These are phyloP conservation scores for Crocodylus rhombifer DNA, from an alignment of 2,797 vertebrate genomes.

Conservation along the genomic window DNA sequence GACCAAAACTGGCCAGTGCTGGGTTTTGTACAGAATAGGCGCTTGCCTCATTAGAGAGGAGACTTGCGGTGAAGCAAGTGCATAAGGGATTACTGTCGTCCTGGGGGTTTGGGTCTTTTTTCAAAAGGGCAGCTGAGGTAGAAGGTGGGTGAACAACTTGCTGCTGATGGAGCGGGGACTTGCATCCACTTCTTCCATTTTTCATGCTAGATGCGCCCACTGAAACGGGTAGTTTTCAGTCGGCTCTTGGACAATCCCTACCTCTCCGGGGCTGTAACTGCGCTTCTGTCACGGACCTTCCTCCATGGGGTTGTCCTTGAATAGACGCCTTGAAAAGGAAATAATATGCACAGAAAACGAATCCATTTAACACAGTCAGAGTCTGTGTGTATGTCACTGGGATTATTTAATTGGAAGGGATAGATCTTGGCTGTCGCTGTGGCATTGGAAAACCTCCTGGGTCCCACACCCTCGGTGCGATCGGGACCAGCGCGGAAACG, in stretches of 20 bases:
- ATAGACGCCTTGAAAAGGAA: neutral
- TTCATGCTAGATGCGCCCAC: neutral
- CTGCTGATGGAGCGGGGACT: neutral
- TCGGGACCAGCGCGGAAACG: neutral
- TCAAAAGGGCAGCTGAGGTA: neutral
- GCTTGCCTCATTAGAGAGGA: neutral
- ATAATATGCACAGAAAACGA: neutral
- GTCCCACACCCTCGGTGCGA: neutral
- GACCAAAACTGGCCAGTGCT: neutral
- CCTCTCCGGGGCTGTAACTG: no score
- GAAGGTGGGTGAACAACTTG: neutral
- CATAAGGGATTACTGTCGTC: no score
- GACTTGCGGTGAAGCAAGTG: no score
- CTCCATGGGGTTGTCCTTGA: neutral
- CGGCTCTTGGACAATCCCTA: no score
- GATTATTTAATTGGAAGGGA: neutral
- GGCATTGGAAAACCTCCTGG: slow-evolving; percentile 26
- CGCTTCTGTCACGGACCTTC: neutral
- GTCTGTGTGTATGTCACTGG: neutral
- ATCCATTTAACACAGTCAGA: neutral
- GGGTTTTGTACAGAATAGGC: neutral
- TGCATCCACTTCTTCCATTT: neutral
- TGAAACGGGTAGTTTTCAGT: no score
- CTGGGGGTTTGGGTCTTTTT: neutral
- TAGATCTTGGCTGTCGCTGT: neutral